Conservation (phyloP, 2,113 vertebrate genomes). For the Chiloscyllium plagiosum region DNA sequence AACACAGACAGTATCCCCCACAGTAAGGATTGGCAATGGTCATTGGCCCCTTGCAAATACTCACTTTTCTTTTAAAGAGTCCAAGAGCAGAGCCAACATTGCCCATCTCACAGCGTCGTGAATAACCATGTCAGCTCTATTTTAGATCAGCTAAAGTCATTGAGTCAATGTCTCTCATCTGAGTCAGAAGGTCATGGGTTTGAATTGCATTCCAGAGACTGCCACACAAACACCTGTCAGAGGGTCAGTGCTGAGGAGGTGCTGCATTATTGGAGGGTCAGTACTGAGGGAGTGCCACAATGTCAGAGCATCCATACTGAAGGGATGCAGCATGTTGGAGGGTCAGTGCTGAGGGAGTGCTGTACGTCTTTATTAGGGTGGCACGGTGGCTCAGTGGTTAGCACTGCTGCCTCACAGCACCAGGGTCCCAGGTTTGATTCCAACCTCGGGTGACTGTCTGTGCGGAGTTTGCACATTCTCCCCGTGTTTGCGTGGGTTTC, state of each 20-base stretch:
- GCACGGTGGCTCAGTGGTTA: no score
- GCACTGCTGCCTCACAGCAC: no score
- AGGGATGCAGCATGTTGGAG: neutral
- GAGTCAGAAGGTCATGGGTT: no score
- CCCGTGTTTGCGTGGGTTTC: no score
- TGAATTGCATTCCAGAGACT: no score
- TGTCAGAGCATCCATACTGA: neutral
- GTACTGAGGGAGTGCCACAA: neutral
- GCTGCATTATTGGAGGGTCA: neutral
- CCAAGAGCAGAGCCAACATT: neutral
- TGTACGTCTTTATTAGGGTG: neutral
- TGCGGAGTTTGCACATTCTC: no score
- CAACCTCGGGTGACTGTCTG: no score
- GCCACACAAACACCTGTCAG: no score
- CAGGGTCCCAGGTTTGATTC: no score
- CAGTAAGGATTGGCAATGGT: neutral
- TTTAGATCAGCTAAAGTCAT: neutral
- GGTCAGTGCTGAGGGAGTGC: neutral
- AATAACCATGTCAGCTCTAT: no score
- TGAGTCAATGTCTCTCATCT: no score
- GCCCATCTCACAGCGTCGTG: neutral
- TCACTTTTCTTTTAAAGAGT: neutral
- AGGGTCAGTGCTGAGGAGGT: neutral
- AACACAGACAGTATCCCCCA: neutral
- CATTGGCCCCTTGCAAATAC: neutral